Percentiles rank a stretch among this genome's conserved stretches.
phyloP scores from a whole-genome alignment of 2,888 invertebrate genomes.

The Bursaphelenchus okinawaensis region DNA sequence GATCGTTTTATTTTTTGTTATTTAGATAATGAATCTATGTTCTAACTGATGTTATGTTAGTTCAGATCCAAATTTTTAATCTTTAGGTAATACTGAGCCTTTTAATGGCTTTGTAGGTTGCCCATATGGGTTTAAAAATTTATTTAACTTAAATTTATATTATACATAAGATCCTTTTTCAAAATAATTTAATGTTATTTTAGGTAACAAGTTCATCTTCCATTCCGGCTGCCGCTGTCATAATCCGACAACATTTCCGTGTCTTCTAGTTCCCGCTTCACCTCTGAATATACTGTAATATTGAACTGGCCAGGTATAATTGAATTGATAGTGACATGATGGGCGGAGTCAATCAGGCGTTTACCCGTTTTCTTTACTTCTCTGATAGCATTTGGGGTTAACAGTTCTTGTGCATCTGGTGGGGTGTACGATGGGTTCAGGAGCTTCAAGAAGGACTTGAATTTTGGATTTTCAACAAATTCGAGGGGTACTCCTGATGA shows the following conservation, averaged over 20 bases:
- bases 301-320: neutral
- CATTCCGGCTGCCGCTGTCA: no score
- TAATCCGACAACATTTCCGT: neutral
- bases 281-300: neutral
- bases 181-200: no score
- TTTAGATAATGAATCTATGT: no score
- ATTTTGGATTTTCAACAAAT: neutral
- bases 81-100: no score
- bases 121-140: no score
- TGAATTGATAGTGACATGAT: neutral
- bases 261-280: neutral
- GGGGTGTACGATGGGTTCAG: neutral
- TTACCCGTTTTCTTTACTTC: neutral
- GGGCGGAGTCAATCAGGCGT: neutral
- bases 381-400: neutral
- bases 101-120: no score
- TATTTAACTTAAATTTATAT: no score
- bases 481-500: neutral
- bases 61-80: no score
- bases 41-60: no score
- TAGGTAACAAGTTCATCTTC: no score
- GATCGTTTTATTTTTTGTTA: no score
- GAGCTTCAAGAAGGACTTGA: neutral
- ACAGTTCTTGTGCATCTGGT: neutral
- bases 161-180: no score